phyloP scores from a whole-genome alignment of 2,888 invertebrate genomes.

The Aporophyla lueneburgensis region DNA sequence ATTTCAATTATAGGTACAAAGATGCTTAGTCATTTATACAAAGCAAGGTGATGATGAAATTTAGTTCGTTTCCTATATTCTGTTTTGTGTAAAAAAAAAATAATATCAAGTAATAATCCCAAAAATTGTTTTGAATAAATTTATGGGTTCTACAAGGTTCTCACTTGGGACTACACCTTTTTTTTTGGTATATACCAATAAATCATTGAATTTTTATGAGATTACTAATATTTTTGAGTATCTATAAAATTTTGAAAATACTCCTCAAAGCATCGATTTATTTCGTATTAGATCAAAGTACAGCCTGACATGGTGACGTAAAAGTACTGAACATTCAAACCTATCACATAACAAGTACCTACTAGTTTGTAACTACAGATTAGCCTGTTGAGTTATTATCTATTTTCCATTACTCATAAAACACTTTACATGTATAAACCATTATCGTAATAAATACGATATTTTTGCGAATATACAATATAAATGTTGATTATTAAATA shows the following conservation, averaged over 20 bases:
- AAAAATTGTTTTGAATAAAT: background rate
- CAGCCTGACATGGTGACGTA: background rate
- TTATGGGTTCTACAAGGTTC: slow-evolving; percentile 4
- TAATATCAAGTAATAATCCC: background rate
- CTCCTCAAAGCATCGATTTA: background rate
- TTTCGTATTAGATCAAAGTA: background rate
- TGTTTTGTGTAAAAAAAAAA: too few relatives aligned
- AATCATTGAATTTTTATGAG: too few relatives aligned
- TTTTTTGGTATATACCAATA: too few relatives aligned
- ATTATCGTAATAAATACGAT: slow-evolving; percentile 56
- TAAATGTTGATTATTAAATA: slow-evolving; percentile 32
- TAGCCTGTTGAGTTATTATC: slow-evolving; percentile 54
- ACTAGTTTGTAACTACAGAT: slow-evolving; percentile 31
- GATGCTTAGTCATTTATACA: too few relatives aligned
- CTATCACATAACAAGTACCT: slow-evolving; percentile 5
- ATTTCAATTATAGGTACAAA: too few relatives aligned
- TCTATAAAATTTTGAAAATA: background rate
- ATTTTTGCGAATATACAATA: slow-evolving; percentile 38
- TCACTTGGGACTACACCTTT: background rate
- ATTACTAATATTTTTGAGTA: background rate
- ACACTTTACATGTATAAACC: slow-evolving; percentile 48
- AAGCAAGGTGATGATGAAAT: background rate
- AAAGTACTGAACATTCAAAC: background rate
- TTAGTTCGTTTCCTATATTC: too few relatives aligned
- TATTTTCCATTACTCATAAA: slow-evolving; percentile 59